Base-by-base conservation (phyloP, 2,113 vertebrate species). In the Meriones unguiculatus region DNA sequence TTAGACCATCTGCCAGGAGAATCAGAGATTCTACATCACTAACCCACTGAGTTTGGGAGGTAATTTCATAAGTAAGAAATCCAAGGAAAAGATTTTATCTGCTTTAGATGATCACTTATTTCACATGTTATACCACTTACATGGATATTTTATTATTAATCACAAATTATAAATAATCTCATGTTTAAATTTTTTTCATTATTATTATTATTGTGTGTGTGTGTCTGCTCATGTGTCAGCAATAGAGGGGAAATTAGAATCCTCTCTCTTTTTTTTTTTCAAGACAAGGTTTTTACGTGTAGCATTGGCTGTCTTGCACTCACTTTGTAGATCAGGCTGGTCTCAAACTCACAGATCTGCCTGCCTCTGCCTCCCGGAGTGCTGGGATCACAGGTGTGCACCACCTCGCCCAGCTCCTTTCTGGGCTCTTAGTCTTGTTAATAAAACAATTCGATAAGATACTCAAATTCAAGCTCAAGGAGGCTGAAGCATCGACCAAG, bases 121-220 rank as follows among this genome's bases (percentile, higher is more conserved):
- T 82, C 62, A 59, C 1, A 0, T 93, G 38, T 30, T 93, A 87
- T 77, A 25, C 46, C 25, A 35, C 18, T 87, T 24, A 82, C 18
- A 82, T 76, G 52, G 87, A 77, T 70, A 62, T 87, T 89, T 86
- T 82, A 9, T 69, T 94, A 35, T 92, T 89, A 78, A 69, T 95
- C 50, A 46, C 65, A 80, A 92, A 94, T 32, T 64, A 15, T 78
- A 59, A 89, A 32, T 22, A 52, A 69, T 88, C 1, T 54, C 32
- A 59, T 35, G 54, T 46, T 73, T 75, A 70, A 70, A 70, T n/a
- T n/a, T n/a, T n/a, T n/a, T n/a, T n/a, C n/a, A 70, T 35, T 70
- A 5, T 70, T 70, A 35, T 35, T 70, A 15, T 35, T 35, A 15
- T n/a, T 70, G 30, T 70, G 30, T 35, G 32, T 70, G 69, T 70